These are phyloP conservation scores for Manis pentadactyla DNA, from an alignment of 2,797 vertebrate genomes.

Conservation along the genomic window DNA sequence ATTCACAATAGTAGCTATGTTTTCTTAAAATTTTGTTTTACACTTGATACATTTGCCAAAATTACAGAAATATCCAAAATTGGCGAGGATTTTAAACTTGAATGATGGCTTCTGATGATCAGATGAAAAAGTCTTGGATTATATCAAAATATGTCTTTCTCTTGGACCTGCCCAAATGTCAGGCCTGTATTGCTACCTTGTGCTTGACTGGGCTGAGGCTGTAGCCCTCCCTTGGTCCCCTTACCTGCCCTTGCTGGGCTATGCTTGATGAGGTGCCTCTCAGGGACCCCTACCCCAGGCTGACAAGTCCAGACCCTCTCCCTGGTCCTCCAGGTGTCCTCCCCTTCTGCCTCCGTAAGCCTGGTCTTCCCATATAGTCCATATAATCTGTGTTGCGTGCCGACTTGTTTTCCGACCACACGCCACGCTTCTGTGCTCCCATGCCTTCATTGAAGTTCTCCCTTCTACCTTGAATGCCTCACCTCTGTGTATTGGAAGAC, in stretches of 20 bases:
- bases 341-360: not conserved
- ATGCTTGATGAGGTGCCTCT: not conserved
- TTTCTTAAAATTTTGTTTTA: not conserved
- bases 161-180: not conserved
- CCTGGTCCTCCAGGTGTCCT: not conserved
- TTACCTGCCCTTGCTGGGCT: not conserved
- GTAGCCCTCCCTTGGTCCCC: not conserved
- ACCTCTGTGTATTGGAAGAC: not conserved
- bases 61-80: not conserved
- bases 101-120: not conserved
- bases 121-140: not conserved
- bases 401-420: not conserved
- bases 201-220: not conserved
- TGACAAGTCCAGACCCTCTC: not conserved
- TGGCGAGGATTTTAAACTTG: not conserved
- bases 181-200: not conserved
- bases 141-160: not conserved
- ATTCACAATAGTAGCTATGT: slow-evolving; percentile 6
- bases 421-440: not conserved
- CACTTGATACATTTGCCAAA: not conserved
- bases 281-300: not conserved
- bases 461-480: not conserved
- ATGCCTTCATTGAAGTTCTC: not conserved
- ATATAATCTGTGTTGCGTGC: too few species aligned
- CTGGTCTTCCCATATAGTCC: not conserved